These are phyloP conservation scores for Clarias fuscus DNA, from an alignment of 2,797 vertebrate genomes.

Conservation along the genomic window DNA sequence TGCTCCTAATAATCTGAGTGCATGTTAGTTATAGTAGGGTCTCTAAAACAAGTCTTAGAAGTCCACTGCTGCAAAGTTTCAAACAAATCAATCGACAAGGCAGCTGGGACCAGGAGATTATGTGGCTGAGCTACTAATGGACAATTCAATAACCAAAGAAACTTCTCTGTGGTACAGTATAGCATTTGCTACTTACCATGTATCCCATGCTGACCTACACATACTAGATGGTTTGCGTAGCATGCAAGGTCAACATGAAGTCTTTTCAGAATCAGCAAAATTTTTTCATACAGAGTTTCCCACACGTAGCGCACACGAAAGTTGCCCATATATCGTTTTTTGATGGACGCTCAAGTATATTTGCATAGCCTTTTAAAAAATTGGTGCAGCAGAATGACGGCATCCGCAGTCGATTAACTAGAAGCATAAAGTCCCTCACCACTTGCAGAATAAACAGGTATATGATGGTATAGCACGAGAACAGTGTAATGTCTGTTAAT, in stretches of 20 bases:
- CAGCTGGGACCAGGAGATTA: background rate
- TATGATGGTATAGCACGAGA: too few relatives aligned
- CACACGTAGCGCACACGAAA: too few relatives aligned
- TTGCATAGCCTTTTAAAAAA: too few relatives aligned
- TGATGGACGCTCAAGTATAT: too few relatives aligned
- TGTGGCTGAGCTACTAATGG: background rate
- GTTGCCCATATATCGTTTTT: too few relatives aligned
- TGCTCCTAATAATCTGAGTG: background rate
- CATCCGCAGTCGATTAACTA: too few relatives aligned
- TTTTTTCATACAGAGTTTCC: background rate
- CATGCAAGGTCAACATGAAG: background rate
- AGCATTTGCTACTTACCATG: background rate
- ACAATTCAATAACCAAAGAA: background rate
- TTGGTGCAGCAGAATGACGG: too few relatives aligned
- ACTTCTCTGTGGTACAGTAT: background rate
- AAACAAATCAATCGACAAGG: conserved; percentile 1
- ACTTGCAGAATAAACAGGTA: too few relatives aligned
- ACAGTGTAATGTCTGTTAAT: too few relatives aligned
- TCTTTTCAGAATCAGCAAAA: background rate
- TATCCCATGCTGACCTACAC: background rate
- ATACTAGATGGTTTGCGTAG: background rate
- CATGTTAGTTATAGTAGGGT: conserved; percentile 1
- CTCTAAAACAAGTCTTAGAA: background rate
- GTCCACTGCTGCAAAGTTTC: background rate
- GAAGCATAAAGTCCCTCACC: too few relatives aligned